These are phyloP conservation scores for Ondatra zibethicus DNA, from an alignment of 2,113 vertebrate species.

Conservation along the genomic window DNA sequence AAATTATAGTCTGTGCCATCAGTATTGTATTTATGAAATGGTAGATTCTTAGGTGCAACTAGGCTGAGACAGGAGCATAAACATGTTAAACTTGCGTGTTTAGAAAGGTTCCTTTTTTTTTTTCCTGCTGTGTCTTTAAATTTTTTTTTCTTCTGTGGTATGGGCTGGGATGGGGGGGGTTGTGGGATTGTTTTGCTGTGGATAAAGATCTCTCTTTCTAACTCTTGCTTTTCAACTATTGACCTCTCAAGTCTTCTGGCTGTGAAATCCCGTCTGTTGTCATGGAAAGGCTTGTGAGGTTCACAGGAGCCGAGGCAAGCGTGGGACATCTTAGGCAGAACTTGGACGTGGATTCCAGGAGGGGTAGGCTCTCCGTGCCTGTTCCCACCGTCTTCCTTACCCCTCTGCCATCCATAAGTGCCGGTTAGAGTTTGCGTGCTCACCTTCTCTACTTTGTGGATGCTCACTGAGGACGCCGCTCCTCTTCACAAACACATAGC, in stretches of 20 bases:
- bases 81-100: conserved; percentile 70
- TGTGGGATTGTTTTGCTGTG: conserved; percentile 48
- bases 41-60: conserved; percentile 73
- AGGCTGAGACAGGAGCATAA: conserved; percentile 60
- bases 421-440: conserved; percentile 45
- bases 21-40: conserved; percentile 77
- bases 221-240: conserved; percentile 77
- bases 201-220: conserved; percentile 61
- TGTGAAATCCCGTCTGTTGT: conserved; percentile 66
- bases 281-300: conserved; percentile 60
- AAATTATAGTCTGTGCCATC: conserved; percentile 79
- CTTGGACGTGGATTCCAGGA: conserved; percentile 61
- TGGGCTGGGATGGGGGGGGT: fast-evolving
- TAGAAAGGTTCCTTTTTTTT: background rate
- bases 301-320: conserved; percentile 49
- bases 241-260: conserved; percentile 75
- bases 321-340: conserved; percentile 48
- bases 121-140: conserved; percentile 33
- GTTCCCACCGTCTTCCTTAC: conserved; percentile 15
- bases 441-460: conserved; percentile 51
- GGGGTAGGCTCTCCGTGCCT: background rate
- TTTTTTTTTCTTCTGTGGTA: conserved; percentile 13
- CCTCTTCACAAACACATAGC: conserved; percentile 73
- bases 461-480: conserved; percentile 54
- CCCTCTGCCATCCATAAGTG: conserved; percentile 50